Conservation (phyloP, 2,113 vertebrate species). For the Noctilio leporinus region DNA sequence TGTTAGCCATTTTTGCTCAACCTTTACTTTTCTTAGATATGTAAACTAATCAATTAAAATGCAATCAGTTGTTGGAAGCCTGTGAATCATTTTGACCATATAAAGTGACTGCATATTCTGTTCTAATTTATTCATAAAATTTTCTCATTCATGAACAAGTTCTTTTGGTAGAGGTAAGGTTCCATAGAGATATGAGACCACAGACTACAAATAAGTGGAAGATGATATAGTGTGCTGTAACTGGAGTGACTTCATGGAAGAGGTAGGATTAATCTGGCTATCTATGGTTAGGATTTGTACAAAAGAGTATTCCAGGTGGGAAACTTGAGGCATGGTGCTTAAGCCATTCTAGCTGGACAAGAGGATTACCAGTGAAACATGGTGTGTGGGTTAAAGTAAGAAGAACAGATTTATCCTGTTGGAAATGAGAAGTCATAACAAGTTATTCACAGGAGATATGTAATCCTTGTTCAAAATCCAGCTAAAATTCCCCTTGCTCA, state of each 20-base stretch:
- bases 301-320: not conserved
- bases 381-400: not conserved
- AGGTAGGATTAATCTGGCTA: not conserved
- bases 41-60: not conserved
- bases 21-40: not conserved
- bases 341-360: not conserved
- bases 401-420: not conserved
- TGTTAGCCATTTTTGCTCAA: not conserved
- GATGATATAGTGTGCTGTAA: not conserved
- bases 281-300: not conserved
- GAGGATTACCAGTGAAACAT: not conserved
- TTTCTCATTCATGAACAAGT: not conserved
- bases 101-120: not conserved
- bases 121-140: not conserved
- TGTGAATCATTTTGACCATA: not conserved
- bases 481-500: not conserved
- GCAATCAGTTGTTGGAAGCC: not conserved
- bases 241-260: not conserved
- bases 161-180: not conserved
- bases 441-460: not conserved
- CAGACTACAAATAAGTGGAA: not conserved
- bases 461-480: slow-evolving; percentile 19
- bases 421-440: not conserved
- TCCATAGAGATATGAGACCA: not conserved
- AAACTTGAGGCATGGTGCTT: not conserved